Base-by-base conservation (phyloP, 2,113 vertebrate genomes). In the Syngnathus scovelli region DNA sequence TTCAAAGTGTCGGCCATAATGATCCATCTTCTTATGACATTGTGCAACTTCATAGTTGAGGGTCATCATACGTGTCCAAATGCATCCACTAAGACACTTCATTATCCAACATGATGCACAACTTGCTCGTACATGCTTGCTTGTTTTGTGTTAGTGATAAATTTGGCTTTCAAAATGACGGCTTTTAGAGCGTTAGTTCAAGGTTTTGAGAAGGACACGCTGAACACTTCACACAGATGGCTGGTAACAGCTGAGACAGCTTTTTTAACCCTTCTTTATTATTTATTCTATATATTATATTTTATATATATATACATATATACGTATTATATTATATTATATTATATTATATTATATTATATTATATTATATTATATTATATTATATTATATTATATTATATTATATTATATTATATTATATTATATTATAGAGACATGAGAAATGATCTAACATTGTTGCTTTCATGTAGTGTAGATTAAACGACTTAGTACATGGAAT, bases 21-120 rank as follows among this genome's bases (percentile, higher is more conserved):
- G 71, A 62, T 33, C 48, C 38, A 76, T 61, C 48, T 56, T 66
- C 56, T 9, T 67, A 37, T 72, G 36, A 65, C 76, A 43, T 63
- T n/a, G 39, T 48, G 60, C 67, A 66, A 77, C 80, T 77, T 78
- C 78, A 54, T 64, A 72, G 52, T 64, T 78, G 70, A 74, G 54
- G 68, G 56, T 19, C 21, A 21, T 41, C n/a, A 48, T 13, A 33
- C 46, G 41, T 19, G 7, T 5, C 27, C 13, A 61, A 72, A 19
- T 3, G 39, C 10, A 27, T n/a, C 18, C 16, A 11, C 43, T 49
- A 59, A 1, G 58, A 48, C 5, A 38, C 11, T 61, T 54, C 18
- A 38, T n/a, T 3, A 38, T 41, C 2, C 39, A 52, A n/a, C 0
- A 48, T 19, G 49, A 21, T 58, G 49, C 21, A 18, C 7, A 41